Percentiles rank a stretch among this genome's conserved stretches.
Evolutionary conservation across 2,888 invertebrate genomes (phyloP).

Genomic region (Phyllotreta striolata): DNA sequence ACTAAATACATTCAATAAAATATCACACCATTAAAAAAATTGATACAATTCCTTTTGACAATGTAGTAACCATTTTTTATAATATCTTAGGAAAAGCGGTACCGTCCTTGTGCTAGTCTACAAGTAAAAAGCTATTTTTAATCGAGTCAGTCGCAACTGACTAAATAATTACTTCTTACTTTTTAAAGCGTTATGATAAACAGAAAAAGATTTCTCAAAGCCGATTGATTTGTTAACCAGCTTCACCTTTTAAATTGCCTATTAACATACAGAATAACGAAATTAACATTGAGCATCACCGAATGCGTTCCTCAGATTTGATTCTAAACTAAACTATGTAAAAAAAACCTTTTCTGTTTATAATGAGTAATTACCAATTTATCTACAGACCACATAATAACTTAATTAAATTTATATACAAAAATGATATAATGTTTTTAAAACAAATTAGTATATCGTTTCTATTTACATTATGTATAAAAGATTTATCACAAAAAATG

Average conservation of each 20-base stretch:
- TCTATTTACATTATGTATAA: slow-evolving; percentile 44
- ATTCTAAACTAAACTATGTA: too few relatives aligned
- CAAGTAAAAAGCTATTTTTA: slow-evolving; percentile 21
- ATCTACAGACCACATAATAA: slow-evolving; percentile 29
- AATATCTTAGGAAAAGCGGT: slow-evolving; percentile 19
- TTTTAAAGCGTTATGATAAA: slow-evolving; percentile 7
- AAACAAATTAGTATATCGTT: slow-evolving; percentile 34
- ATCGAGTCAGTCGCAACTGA: slow-evolving; percentile 5
- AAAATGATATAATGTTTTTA: slow-evolving; percentile 34
- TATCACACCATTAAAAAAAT: slow-evolving; percentile 17
- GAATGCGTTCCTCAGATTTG: too few relatives aligned
- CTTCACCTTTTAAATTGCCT: neutral
- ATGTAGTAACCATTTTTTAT: slow-evolving; percentile 18
- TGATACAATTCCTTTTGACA: slow-evolving; percentile 14
- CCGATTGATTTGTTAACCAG: neutral
- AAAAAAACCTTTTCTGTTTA: slow-evolving; percentile 9
- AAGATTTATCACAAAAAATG: slow-evolving; percentile 45
- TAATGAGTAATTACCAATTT: slow-evolving; percentile 18
- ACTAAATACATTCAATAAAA: slow-evolving; percentile 4
- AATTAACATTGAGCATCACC: too few relatives aligned
- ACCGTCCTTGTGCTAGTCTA: slow-evolving; percentile 21
- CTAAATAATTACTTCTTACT: slow-evolving; percentile 10
- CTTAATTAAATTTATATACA: slow-evolving; percentile 35
- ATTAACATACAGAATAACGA: too few relatives aligned
- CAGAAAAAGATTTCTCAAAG: slow-evolving; percentile 9